Percentiles rank a stretch among this genome's conserved stretches.
phyloP scores from a whole-genome alignment of 2,797 vertebrate genomes.

The Artibeus jamaicensis region DNA sequence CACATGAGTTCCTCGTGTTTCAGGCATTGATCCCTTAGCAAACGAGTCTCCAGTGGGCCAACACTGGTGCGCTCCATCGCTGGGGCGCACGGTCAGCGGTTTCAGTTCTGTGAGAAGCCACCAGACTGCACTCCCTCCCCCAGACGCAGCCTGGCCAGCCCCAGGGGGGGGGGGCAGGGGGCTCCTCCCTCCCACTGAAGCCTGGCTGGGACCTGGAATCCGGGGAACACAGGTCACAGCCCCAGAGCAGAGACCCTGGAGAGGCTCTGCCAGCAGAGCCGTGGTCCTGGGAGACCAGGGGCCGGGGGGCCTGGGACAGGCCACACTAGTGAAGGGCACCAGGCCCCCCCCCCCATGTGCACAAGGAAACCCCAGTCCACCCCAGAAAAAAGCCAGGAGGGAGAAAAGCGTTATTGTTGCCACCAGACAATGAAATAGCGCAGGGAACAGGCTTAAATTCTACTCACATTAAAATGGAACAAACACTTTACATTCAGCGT shows the following conservation, averaged over 20 bases:
- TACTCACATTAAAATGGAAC: constrained; percentile 60
- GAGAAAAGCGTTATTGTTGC: background rate
- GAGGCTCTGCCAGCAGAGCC: background rate
- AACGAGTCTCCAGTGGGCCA: background rate
- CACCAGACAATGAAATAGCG: background rate
- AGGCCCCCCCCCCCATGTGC: background rate
- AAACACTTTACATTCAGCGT: constrained; percentile 51
- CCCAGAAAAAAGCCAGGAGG: background rate
- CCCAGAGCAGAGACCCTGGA: fast-evolving
- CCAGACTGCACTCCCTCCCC: background rate
- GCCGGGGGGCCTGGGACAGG: background rate
- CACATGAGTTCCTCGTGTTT: too few relatives aligned
- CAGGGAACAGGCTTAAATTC: constrained; percentile 2
- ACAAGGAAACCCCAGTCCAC: background rate
- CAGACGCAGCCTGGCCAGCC: background rate
- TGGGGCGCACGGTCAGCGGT: background rate
- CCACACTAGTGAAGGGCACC: too few relatives aligned
- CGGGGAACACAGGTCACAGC: background rate
- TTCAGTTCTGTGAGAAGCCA: background rate
- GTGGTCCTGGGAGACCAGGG: background rate
- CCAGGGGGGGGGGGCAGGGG: too few relatives aligned
- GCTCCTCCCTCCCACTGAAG: background rate
- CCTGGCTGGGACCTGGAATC: background rate
- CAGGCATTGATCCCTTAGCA: background rate
- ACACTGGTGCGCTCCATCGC: background rate